These are phyloP conservation scores for Invenusta paracnida DNA, from an alignment of 2,888 invertebrate genomes.

Conservation along the genomic window DNA sequence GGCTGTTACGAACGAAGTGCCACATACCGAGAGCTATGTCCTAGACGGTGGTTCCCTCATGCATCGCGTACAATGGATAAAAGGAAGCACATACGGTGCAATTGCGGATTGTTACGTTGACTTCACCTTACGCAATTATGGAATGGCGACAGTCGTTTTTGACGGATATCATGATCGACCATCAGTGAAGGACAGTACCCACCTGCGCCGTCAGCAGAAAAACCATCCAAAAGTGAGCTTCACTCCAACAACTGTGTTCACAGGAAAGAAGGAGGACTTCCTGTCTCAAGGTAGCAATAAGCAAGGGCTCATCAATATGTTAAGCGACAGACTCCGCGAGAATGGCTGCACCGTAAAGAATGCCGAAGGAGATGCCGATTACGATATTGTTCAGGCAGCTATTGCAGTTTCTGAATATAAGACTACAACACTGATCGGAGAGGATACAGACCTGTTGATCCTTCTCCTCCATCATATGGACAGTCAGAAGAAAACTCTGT, in stretches of 20 bases:
- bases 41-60: slow-evolving; percentile 46
- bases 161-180: slow-evolving; percentile 42
- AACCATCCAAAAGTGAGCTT: slow-evolving; percentile 34
- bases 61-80: slow-evolving; percentile 45
- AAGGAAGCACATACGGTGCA: slow-evolving; percentile 43
- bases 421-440: slow-evolving; percentile 41
- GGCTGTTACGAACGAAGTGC: slow-evolving; percentile 33
- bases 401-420: neutral
- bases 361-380: slow-evolving; percentile 42
- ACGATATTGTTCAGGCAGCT: slow-evolving; percentile 29
- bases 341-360: slow-evolving; percentile 41
- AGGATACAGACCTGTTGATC: slow-evolving; percentile 43
- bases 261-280: slow-evolving; percentile 45
- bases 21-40: slow-evolving; percentile 43
- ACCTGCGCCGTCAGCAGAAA: slow-evolving; percentile 34
- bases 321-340: slow-evolving; percentile 39
- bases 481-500: neutral
- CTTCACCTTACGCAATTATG: slow-evolving; percentile 34
- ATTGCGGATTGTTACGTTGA: neutral
- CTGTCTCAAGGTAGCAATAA: slow-evolving; percentile 42
- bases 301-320: slow-evolving; percentile 43
- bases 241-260: slow-evolving; percentile 42
- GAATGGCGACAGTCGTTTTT: slow-evolving; percentile 44
- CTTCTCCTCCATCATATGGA: slow-evolving; percentile 34
- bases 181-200: slow-evolving; percentile 44